A percentile compares a stretch with the other conserved stretches of the same genome.
phyloP scores from a whole-genome alignment of 2,113 vertebrate genomes.

The Platichthys stellatus region DNA sequence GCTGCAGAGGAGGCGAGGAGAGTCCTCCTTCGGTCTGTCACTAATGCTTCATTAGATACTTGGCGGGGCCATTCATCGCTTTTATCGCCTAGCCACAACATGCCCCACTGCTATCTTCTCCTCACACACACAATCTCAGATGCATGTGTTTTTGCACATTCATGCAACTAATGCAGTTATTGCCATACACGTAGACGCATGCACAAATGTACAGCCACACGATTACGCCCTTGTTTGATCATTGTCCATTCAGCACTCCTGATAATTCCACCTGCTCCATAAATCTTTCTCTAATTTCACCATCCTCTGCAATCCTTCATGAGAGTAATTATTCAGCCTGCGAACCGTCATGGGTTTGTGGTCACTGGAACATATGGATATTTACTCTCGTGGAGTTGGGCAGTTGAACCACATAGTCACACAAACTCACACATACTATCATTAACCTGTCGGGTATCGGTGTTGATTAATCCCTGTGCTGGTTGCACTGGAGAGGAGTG shows the following conservation, averaged over 20 bases:
- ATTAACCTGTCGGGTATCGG: conserved; percentile 21
- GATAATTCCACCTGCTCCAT: conserved; percentile 33
- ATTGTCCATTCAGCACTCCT: conserved; percentile 36
- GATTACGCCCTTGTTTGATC: conserved; percentile 5
- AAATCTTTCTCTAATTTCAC: conserved; percentile 23
- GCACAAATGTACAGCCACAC: neutral
- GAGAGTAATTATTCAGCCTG: conserved; percentile 28
- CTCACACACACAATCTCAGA: neutral
- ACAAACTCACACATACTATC: neutral
- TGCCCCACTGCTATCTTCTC: conserved; percentile 18
- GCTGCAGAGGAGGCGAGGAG: conserved; percentile 41
- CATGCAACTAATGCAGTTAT: neutral
- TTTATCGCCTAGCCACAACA: conserved; percentile 65
- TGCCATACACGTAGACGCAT: neutral
- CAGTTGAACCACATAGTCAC: neutral
- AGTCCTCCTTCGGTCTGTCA: conserved; percentile 58
- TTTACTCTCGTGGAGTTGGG: neutral
- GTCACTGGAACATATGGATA: conserved; percentile 13
- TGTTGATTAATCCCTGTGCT: conserved; percentile 48
- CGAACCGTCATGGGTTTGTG: conserved; percentile 8
- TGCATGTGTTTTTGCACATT: conserved; percentile 13
- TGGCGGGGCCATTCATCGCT: conserved; percentile 63
- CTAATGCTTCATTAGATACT: conserved; percentile 73
- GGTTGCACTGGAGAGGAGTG: conserved; percentile 22
- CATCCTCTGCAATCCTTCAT: conserved; percentile 31